These are phyloP conservation scores for Lepidocolaptes lacrymiger DNA, from an alignment of 2,797 vertebrate species.

Conservation along the genomic window DNA sequence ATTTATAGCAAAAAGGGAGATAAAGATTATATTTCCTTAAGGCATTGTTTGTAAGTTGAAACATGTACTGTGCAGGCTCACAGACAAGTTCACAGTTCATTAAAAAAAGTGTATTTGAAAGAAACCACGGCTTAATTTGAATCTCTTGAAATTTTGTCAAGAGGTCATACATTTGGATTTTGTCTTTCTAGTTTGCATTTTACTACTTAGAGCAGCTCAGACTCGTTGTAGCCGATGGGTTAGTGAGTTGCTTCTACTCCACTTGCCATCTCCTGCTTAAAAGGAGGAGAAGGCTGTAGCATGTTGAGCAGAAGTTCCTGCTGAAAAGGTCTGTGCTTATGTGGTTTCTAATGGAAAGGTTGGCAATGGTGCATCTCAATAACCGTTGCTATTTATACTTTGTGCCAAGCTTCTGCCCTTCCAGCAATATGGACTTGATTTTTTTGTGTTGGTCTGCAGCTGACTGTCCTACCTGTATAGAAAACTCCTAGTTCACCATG, in stretches of 20 bases:
- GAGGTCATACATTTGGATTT: not conserved
- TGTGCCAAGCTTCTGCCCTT: not conserved
- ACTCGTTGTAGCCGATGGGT: not conserved
- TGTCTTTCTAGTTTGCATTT: not conserved
- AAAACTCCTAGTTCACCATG: not conserved
- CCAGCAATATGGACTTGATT: not conserved
- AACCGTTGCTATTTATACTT: not conserved
- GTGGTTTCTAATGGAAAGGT: not conserved
- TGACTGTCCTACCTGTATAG: not conserved
- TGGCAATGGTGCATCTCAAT: not conserved
- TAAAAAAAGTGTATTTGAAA: not conserved
- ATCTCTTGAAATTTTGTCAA: not conserved
- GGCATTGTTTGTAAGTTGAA: not conserved
- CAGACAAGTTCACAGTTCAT: not conserved
- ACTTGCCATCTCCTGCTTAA: not conserved
- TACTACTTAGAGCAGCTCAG: not conserved
- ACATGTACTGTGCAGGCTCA: not conserved
- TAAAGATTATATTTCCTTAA: not conserved
- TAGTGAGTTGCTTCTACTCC: not conserved
- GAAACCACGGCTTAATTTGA: not conserved
- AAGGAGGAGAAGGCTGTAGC: not conserved
- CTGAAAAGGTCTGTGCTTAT: not conserved
- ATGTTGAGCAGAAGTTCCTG: not conserved
- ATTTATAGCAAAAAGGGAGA: not conserved
- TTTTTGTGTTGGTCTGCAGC: not conserved